Evolutionary conservation across 2,888 invertebrate species (phyloP).

Genomic region (Epiblema foenella): DNA sequence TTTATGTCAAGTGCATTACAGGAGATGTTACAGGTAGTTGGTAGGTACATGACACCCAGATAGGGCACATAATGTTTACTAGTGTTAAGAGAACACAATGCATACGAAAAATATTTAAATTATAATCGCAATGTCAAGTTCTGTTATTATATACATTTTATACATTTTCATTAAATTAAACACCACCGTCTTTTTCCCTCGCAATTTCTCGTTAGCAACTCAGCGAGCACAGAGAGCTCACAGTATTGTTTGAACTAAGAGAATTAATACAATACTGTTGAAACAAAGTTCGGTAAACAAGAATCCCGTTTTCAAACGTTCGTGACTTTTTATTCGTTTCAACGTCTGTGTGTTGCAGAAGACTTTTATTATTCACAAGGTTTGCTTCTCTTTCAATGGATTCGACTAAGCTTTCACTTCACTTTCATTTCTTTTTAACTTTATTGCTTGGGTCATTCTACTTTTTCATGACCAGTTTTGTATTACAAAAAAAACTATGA

Average conservation of each 20-base stretch:
- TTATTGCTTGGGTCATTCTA: too few species aligned
- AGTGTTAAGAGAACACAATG: too few species aligned
- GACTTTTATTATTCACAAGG: conserved; percentile 5
- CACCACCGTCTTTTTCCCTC: not conserved
- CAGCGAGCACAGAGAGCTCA: conserved; percentile 6
- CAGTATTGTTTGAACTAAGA: conserved; percentile 15
- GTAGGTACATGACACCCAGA: too few species aligned
- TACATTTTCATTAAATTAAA: not conserved
- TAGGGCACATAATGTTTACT: too few species aligned
- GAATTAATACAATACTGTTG: conserved; percentile 21
- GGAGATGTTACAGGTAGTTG: too few species aligned
- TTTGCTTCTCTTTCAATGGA: not conserved
- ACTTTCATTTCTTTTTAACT: not conserved
- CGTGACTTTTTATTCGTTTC: conserved; percentile 2
- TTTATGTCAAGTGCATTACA: too few species aligned
- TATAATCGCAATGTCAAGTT: too few species aligned
- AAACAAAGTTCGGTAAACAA: conserved; percentile 13
- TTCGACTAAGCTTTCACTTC: not conserved
- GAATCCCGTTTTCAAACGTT: not conserved
- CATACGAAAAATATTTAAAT: too few species aligned
- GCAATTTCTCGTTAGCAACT: conserved; percentile 7
- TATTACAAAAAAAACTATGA: too few species aligned
- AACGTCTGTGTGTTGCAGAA: conserved; percentile 8
- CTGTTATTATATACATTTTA: too few species aligned
- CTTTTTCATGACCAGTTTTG: too few species aligned